Evolutionary conservation across 2,888 invertebrate species (phyloP).

Genomic region (Lamellibrachia satsuma): DNA sequence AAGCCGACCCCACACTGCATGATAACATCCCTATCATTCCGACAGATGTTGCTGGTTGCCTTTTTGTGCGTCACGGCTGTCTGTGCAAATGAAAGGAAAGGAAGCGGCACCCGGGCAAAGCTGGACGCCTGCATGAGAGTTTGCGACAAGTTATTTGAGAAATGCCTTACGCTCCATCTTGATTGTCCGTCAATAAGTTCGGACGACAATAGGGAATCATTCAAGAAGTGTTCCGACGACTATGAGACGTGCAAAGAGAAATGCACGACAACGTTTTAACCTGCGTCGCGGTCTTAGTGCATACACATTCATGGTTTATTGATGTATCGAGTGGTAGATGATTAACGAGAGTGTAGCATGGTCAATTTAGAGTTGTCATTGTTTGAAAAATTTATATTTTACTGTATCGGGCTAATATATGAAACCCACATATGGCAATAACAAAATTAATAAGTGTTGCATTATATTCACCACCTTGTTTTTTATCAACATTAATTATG

Average conservation of each 20-base stretch:
- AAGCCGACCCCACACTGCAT: neutral
- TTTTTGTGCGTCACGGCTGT: neutral
- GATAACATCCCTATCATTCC: neutral
- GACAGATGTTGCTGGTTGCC: neutral
- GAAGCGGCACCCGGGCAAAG: neutral
- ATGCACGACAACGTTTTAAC: neutral
- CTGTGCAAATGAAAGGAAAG: neutral
- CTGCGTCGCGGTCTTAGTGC: neutral
- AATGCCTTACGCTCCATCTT: neutral
- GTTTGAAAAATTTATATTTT: too few species aligned
- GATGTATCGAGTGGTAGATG: neutral
- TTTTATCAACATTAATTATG: too few species aligned
- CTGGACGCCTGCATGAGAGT: neutral
- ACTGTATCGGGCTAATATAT: too few species aligned
- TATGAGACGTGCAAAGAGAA: neutral
- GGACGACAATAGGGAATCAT: neutral
- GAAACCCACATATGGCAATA: too few species aligned
- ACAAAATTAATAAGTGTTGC: too few species aligned
- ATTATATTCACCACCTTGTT: too few species aligned
- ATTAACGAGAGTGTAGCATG: rapidly evolving
- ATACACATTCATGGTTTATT: neutral
- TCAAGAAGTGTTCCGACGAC: neutral
- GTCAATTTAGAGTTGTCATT: too few species aligned
- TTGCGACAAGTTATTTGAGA: neutral
- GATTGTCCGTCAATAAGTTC: neutral